Evolutionary conservation across 2,113 vertebrate genomes (phyloP).

Genomic region (Limnothrissa miodon): DNA sequence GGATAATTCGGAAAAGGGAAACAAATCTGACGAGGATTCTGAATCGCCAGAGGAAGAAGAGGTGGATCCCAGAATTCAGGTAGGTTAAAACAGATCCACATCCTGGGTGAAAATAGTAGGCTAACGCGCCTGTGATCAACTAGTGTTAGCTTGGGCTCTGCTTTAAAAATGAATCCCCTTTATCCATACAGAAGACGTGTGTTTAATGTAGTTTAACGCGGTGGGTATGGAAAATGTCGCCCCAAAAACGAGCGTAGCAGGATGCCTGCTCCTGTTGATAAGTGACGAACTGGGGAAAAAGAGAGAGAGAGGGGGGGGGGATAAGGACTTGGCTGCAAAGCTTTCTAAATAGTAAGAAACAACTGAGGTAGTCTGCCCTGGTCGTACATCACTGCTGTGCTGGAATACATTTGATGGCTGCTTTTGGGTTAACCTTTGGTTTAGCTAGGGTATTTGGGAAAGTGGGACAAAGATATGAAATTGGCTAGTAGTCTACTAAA

Average conservation of each 20-base stretch:
- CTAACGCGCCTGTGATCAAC: background rate
- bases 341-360: background rate
- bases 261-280: conserved; percentile 5
- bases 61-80: conserved; percentile 93
- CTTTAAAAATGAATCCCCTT: background rate
- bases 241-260: background rate
- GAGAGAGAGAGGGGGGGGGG: background rate
- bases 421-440: background rate
- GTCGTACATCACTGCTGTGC: background rate
- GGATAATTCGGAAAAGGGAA: conserved; percentile 59
- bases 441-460: background rate
- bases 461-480: background rate
- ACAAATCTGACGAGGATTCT: conserved; percentile 54
- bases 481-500: background rate
- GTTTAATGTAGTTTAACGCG: background rate
- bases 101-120: background rate
- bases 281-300: background rate
- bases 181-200: background rate
- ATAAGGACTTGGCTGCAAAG: background rate
- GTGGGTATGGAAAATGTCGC: background rate
- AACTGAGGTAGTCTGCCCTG: background rate
- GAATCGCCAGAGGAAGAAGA: conserved; percentile 73
- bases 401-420: background rate
- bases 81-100: conserved; percentile 46
- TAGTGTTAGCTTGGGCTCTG: background rate